These are phyloP conservation scores for Rafetus swinhoei DNA, from an alignment of 2,113 vertebrate genomes.

Conservation along the genomic window DNA sequence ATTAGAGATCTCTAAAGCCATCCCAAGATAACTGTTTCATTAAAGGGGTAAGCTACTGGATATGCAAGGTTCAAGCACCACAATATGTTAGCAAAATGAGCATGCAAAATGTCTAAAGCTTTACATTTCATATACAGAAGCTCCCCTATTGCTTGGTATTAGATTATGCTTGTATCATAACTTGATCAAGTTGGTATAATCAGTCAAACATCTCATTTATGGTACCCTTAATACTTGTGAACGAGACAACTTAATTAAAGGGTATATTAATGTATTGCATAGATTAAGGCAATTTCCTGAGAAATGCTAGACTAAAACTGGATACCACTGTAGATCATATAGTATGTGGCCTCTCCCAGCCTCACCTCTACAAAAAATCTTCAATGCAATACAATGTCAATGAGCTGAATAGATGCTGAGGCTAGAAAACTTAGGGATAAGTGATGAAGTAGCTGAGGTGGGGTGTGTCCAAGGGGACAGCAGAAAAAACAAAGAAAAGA, in stretches of 20 bases:
- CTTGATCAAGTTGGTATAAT: conserved; percentile 29
- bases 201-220: not conserved
- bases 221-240: conserved; percentile 14
- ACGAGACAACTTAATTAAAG: conserved; percentile 21
- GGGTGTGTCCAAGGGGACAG: not conserved
- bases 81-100: not conserved
- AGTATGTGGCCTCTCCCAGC: not conserved
- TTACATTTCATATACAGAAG: conserved; percentile 9
- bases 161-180: not conserved
- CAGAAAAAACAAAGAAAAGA: not conserved
- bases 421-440: not conserved
- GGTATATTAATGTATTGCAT: conserved; percentile 1
- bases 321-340: not conserved
- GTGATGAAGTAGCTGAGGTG: not conserved
- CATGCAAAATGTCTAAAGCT: not conserved
- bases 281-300: conserved; percentile 26
- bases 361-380: not conserved
- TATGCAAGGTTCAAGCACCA: not conserved
- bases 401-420: not conserved
- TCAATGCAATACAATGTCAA: not conserved
- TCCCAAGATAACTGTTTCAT: conserved; percentile 16
- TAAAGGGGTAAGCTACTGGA: not conserved
- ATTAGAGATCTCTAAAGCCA: conserved; percentile 11
- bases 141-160: not conserved
- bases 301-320: not conserved